Evolutionary conservation across 2,113 vertebrate species (phyloP).

Genomic region (Lota lota): DNA sequence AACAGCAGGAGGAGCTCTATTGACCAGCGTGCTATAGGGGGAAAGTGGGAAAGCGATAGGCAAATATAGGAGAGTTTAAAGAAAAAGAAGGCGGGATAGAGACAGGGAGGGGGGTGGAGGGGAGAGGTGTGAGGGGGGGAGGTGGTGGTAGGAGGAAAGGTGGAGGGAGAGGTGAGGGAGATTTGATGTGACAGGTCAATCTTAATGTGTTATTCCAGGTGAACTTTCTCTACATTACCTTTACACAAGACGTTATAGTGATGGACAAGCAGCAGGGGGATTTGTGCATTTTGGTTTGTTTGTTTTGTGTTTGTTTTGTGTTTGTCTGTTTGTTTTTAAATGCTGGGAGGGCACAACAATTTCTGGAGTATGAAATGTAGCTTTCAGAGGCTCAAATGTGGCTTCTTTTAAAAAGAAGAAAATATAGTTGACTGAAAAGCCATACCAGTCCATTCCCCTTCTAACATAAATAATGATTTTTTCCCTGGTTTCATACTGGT

Average conservation of each 20-base stretch:
- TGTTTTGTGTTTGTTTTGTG: too few species aligned
- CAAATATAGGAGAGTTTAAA: constrained; percentile 40
- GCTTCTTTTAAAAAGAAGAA: too few species aligned
- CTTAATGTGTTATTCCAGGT: constrained; percentile 46
- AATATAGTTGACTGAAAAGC: too few species aligned
- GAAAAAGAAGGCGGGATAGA: constrained; percentile 25
- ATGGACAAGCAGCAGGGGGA: constrained; percentile 18
- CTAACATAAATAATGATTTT: not conserved
- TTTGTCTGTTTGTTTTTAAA: not conserved
- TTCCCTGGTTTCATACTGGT: not conserved
- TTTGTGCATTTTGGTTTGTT: too few species aligned
- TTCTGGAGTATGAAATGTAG: too few species aligned
- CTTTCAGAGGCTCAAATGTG: not conserved
- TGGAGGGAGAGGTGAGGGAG: constrained; percentile 16
- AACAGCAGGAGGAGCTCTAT: constrained; percentile 50
- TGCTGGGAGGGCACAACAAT: not conserved
- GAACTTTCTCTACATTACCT: constrained; percentile 44
- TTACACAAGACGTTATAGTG: constrained; percentile 26
- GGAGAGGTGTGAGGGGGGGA: constrained; percentile 31
- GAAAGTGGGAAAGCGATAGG: constrained; percentile 29
- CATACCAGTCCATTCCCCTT: not conserved
- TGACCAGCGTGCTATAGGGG: constrained; percentile 23
- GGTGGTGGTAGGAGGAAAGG: not conserved
- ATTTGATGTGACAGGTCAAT: constrained; percentile 61
- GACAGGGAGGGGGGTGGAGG: constrained; percentile 1